phyloP scores from a whole-genome alignment of 1,140 invertebrate species.

The Zaprionus tsacasi region DNA sequence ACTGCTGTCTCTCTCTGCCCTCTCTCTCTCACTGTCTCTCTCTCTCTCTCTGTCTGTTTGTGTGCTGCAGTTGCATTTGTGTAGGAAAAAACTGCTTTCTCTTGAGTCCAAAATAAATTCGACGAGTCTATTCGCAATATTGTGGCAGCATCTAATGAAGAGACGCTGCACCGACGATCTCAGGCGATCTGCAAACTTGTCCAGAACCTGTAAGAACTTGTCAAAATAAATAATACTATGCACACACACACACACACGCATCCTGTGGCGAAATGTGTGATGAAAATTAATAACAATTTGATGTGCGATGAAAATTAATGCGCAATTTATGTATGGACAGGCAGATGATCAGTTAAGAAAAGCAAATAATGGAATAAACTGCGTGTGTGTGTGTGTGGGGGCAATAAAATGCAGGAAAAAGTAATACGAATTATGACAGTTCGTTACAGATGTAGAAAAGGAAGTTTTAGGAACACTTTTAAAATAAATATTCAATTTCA shows the following conservation, averaged over 20 bases:
- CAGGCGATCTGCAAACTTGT: slow-evolving; percentile 7
- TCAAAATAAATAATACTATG: slow-evolving; percentile 22
- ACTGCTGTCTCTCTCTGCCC: slow-evolving; percentile 26
- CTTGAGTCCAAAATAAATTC: slow-evolving; percentile 77
- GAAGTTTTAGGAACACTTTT: not conserved
- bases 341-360: not conserved
- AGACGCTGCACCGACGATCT: slow-evolving; percentile 22
- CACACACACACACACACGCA: too few relatives aligned
- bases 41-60: slow-evolving; percentile 36
- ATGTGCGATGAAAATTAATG: slow-evolving; percentile 16
- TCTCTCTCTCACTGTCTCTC: slow-evolving; percentile 28
- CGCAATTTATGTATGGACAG: not conserved
- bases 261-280: slow-evolving; percentile 11
- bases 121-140: slow-evolving; percentile 69
- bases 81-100: slow-evolving; percentile 78
- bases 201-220: slow-evolving; percentile 35
- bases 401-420: slow-evolving; percentile 1
- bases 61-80: slow-evolving; percentile 51
- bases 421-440: not conserved
- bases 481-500: too few relatives aligned
- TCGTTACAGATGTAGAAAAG: not conserved
- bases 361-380: not conserved
- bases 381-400: not conserved
- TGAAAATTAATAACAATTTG: slow-evolving; percentile 15
- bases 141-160: slow-evolving; percentile 53